Percentiles rank a stretch among this genome's conserved stretches.
phyloP scores from a whole-genome alignment of 2,888 invertebrate genomes.

The Lasioglossum lativentre region DNA sequence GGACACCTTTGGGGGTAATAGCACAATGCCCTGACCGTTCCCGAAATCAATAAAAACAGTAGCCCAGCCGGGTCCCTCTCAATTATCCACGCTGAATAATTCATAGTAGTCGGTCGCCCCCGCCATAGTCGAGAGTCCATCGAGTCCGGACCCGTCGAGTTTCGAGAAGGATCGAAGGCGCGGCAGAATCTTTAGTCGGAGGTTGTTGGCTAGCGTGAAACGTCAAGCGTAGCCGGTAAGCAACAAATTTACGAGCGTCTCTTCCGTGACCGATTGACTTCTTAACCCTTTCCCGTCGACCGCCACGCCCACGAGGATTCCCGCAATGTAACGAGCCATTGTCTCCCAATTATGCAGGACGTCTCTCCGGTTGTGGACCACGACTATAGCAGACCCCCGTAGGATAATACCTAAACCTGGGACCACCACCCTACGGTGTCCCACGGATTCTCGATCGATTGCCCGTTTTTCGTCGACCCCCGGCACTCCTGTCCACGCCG shows the following conservation, averaged over 20 bases:
- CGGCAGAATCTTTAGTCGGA: too few species aligned
- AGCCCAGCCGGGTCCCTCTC: not conserved
- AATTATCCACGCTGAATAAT: constrained; percentile 9
- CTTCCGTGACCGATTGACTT: constrained; percentile 65
- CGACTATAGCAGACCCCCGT: not conserved
- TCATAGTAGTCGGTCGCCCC: not conserved
- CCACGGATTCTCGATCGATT: not conserved
- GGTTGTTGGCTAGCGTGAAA: constrained; percentile 23
- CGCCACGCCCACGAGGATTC: constrained; percentile 55
- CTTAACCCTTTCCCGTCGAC: constrained; percentile 60
- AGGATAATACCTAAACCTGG: not conserved
- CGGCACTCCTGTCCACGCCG: not conserved
- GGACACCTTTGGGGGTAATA: not conserved
- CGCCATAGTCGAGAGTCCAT: not conserved
- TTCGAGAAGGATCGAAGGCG: constrained; percentile 6
- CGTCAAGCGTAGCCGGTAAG: constrained; percentile 7
- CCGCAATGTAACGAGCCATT: constrained; percentile 77
- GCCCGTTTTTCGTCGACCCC: not conserved
- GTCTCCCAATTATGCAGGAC: constrained; percentile 70
- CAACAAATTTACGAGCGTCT: constrained; percentile 51
- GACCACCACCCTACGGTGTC: not conserved
- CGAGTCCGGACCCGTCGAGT: not conserved
- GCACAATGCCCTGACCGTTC: not conserved
- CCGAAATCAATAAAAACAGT: constrained; percentile 5
- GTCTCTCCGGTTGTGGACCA: constrained; percentile 44